Conservation (phyloP, 2,888 invertebrate species). For the Leistus spinibarbis region DNA sequence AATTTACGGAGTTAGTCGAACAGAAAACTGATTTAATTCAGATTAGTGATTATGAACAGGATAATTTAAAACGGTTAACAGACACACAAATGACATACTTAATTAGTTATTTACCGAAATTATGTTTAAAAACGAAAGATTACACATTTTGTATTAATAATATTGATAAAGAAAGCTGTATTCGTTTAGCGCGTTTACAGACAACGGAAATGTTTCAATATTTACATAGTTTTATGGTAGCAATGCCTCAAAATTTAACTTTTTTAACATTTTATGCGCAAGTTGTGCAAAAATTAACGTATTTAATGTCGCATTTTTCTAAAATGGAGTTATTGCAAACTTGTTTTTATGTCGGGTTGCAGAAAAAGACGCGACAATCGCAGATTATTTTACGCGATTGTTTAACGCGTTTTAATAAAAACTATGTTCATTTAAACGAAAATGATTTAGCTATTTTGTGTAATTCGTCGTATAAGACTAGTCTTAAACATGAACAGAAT, state of each 20-base stretch:
- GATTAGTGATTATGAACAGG: background rate
- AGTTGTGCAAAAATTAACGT: slow-evolving; percentile 48
- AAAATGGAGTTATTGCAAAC: slow-evolving; percentile 52
- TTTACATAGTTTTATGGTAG: slow-evolving; percentile 49
- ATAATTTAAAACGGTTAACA: slow-evolving; percentile 22
- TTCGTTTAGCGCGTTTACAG: slow-evolving; percentile 46
- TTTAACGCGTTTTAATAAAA: slow-evolving; percentile 46
- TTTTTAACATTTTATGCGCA: slow-evolving; percentile 49
- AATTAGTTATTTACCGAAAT: slow-evolving; percentile 11
- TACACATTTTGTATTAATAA: slow-evolving; percentile 46
- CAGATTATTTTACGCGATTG: slow-evolving; percentile 49
- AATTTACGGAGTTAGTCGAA: slow-evolving; percentile 1
- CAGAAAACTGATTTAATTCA: slow-evolving; percentile 2
- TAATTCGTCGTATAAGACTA: slow-evolving; percentile 54
- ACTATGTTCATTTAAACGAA: slow-evolving; percentile 44
- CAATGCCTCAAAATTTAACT: slow-evolving; percentile 50
- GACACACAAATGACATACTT: slow-evolving; percentile 13
- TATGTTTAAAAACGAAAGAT: slow-evolving; percentile 32
- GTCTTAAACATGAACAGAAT: slow-evolving; percentile 51
- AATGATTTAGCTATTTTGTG: slow-evolving; percentile 56
- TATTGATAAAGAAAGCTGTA: slow-evolving; percentile 52
- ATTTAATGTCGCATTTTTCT: slow-evolving; percentile 44
- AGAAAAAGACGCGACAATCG: slow-evolving; percentile 50
- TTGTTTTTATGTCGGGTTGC: slow-evolving; percentile 54
- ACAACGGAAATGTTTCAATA: slow-evolving; percentile 47